These are phyloP conservation scores for Calliscelio sp. DNA, from an alignment of 2,888 invertebrate genomes.

Conservation along the genomic window DNA sequence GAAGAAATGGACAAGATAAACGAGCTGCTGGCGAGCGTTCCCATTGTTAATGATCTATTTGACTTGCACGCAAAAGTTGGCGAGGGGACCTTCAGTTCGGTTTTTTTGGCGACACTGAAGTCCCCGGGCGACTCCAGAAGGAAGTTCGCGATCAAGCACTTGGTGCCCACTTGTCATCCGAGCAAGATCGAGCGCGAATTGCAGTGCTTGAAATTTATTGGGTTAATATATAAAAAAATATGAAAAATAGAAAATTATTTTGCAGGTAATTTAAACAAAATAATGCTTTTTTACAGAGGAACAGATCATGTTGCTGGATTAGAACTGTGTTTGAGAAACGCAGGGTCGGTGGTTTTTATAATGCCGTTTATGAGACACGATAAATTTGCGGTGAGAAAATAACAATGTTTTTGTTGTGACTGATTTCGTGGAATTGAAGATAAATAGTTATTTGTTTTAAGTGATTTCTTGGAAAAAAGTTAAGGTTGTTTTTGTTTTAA, in stretches of 20 bases:
- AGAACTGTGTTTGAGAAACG: slow-evolving; percentile 91
- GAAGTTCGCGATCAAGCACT: slow-evolving; percentile 93
- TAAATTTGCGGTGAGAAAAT: slow-evolving; percentile 90
- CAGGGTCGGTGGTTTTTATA: slow-evolving; percentile 93
- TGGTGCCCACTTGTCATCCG: slow-evolving; percentile 95
- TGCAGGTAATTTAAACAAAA: neutral
- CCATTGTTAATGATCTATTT: slow-evolving; percentile 89
- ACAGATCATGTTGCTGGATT: slow-evolving; percentile 93
- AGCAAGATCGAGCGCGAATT: slow-evolving; percentile 93
- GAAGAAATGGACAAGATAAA: slow-evolving; percentile 81
- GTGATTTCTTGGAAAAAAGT: too few species aligned
- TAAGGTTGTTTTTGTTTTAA: too few species aligned
- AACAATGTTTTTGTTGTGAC: neutral
- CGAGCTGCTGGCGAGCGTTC: slow-evolving; percentile 87
- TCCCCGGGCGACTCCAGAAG: slow-evolving; percentile 85
- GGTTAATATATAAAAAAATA: slow-evolving; percentile 86
- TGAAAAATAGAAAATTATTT: neutral
- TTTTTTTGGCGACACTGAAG: slow-evolving; percentile 91
- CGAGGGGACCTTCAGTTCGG: slow-evolving; percentile 95
- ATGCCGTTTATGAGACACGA: slow-evolving; percentile 96
- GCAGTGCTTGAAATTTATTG: slow-evolving; percentile 91
- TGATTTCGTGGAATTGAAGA: neutral
- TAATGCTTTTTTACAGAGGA: slow-evolving; percentile 87
- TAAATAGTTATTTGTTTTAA: too few species aligned
- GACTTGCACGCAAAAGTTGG: slow-evolving; percentile 91